These are phyloP conservation scores for Gymnosoma rotundatum DNA, from an alignment of 2,888 invertebrate genomes.

Conservation along the genomic window DNA sequence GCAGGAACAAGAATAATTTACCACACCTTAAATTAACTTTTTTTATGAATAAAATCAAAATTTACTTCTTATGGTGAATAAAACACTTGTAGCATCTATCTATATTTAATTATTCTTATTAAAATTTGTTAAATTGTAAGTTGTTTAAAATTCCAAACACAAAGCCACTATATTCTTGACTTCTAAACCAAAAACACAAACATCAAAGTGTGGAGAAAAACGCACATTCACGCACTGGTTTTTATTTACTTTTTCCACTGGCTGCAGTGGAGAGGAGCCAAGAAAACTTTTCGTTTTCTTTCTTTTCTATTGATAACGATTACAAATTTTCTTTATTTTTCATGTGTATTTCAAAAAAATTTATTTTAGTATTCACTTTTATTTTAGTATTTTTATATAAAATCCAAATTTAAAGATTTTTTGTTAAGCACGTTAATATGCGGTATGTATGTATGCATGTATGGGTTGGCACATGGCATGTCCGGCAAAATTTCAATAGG, in stretches of 20 bases:
- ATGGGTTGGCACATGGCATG: background rate
- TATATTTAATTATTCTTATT: conserved; percentile 2
- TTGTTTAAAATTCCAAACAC: background rate
- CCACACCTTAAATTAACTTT: conserved; percentile 39
- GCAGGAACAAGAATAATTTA: conserved; percentile 9
- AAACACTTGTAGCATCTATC: background rate
- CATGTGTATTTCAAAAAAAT: background rate
- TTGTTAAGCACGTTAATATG: no score
- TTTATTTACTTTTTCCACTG: conserved; percentile 15
- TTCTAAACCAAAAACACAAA: conserved; percentile 13
- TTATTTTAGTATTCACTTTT: background rate
- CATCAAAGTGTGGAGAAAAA: conserved; percentile 29
- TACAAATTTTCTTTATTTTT: background rate
- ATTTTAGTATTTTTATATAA: background rate
- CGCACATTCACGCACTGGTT: conserved; percentile 20
- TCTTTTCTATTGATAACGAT: background rate
- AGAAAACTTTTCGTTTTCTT: background rate
- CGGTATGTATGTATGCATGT: background rate
- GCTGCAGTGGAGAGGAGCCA: background rate
- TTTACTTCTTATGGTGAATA: background rate
- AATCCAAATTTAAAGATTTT: background rate
- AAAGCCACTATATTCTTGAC: background rate
- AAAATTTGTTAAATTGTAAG: background rate
- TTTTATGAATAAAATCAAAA: background rate
- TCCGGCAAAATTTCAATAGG: background rate